Base-by-base conservation (phyloP, 1,140 invertebrate genomes). In the Acromyrmex echinatior region DNA sequence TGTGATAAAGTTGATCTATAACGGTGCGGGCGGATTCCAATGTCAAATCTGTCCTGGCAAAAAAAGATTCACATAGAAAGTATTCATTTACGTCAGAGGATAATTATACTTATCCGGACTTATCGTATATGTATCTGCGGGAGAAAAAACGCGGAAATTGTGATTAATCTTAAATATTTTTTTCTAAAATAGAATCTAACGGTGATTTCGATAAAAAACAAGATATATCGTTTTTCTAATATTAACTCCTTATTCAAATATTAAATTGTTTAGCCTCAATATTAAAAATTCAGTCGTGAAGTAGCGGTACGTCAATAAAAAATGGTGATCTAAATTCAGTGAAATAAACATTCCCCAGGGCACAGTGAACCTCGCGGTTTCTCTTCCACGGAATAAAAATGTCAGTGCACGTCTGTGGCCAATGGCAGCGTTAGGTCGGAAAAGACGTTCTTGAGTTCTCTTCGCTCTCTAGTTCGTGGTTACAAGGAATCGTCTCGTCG, bases 261-360 rank as follows among this genome's bases (percentile, higher is more conserved):
- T 10, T 45, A 45, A 45, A 10, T 10, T 10, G 39, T 10, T 45
- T 7, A 45, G 0, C 1, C 14, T 49, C 39, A 4, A 16, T 25
- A 45, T 76, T 62, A 76, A 76, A 84, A 62, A 76, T 84, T 76
- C 28, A 84, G 39, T 35, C 39, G 3, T 18, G 25, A 35, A 25
- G 14, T 35, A 51, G 3, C 39, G 56, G 28, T 56, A 84, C 56
- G 10, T 84, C 56, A 21, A 16, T 35, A 63, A 63, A 71, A 51
- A 25, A 74, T 49, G 70, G 28, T 35, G 80, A 84, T 76, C 56
- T 84, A 63, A 84, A 76, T 84, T 84, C 70, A 84, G 80, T 49
- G 80, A 84, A 84, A 84, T 84, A 84, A 84, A 84, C 80, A 84
- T 76, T 76, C 56, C 56, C 80, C 28, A 16, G 58, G 80, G 39